Evolutionary conservation across 2,113 vertebrate genomes (phyloP).

Genomic region (Cervus canadensis): DNA sequence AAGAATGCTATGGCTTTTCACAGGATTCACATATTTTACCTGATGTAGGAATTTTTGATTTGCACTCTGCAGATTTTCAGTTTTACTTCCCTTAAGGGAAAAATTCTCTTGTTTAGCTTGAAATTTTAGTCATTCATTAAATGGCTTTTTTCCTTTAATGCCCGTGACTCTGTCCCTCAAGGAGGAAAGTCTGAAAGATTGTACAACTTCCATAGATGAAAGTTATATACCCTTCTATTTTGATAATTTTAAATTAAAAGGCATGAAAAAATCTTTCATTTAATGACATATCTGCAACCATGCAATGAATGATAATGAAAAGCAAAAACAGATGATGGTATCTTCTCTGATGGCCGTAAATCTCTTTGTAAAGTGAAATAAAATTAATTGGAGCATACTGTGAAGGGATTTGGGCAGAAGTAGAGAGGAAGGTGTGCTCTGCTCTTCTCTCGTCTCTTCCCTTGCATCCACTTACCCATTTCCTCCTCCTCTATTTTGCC

Average conservation of each 20-base stretch:
- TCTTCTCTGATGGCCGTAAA: not conserved
- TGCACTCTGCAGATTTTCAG: conserved; percentile 53
- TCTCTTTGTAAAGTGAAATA: conserved; percentile 44
- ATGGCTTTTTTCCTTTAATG: conserved; percentile 33
- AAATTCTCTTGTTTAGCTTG: conserved; percentile 50
- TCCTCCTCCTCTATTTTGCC: conserved; percentile 73
- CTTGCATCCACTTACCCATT: conserved; percentile 45
- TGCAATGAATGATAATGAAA: not conserved
- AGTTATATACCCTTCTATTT: conserved; percentile 3
- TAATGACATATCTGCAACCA: conserved; percentile 14
- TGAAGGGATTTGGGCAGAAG: not conserved
- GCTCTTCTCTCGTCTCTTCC: conserved; percentile 39
- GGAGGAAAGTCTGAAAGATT: conserved; percentile 7
- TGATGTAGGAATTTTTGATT: conserved; percentile 56
- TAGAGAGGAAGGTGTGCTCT: not conserved
- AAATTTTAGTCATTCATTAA: conserved; percentile 61
- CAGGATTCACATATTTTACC: conserved; percentile 41
- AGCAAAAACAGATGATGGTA: conserved; percentile 28
- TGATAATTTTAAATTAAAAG: conserved; percentile 34
- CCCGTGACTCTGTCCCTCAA: not conserved
- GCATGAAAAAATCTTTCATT: conserved; percentile 8
- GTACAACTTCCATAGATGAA: conserved; percentile 12
- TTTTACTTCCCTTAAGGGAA: conserved; percentile 64
- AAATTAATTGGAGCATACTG: conserved; percentile 32
- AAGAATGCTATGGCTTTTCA: not conserved